Base-by-base conservation (phyloP, 2,113 vertebrate species). In the Numida meleagris region DNA sequence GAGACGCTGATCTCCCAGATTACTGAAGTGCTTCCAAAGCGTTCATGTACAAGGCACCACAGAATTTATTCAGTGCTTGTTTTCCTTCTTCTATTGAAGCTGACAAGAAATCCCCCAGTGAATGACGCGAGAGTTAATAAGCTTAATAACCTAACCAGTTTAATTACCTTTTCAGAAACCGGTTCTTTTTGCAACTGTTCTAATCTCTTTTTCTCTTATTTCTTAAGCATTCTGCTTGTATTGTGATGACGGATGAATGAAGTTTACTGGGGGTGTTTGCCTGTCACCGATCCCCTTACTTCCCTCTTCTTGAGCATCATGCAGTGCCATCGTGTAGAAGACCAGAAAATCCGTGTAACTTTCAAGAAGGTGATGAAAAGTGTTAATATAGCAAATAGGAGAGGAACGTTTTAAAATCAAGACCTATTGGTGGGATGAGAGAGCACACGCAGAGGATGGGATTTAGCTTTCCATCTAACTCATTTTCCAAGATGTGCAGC, bases 101-200 rank as follows among this genome's bases (percentile, higher is more conserved):
- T 83, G 93, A 96, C 96, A 96, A 95, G 89, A 94, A 95, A 97
- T 91, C 88, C 85, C 89, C 51, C 82, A 91, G 93, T 65, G 82
- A 89, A 59, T 79, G 65, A 89, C 0, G 21, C 59, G 73, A 86
- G n/a, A 94, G 85, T 94, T 95, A 97, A 96, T 94, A 93, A 94
- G 87, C 89, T 95, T 96, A 95, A 94, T 94, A 95, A 95, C 72
- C 91, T 80, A 95, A 96, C 93, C 83, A 88, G 94, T 96, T 94
- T 90, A 93, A 94, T 96, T 93, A 93, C 95, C 82, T 96, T 95
- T 88, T 71, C 62, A 90, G 76, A 78, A 97, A 88, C 34, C 8
- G 40, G 24, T 42, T 68, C 65, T 75, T 93, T 91, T 59, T 78
- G 68, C 88, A 78, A 71, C 59, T 71, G 65, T 85, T 95, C 66